A percentile compares a stretch with the other conserved stretches of the same genome.
phyloP scores from a whole-genome alignment of 1,140 invertebrate species.

The Ceratina calcarata region DNA sequence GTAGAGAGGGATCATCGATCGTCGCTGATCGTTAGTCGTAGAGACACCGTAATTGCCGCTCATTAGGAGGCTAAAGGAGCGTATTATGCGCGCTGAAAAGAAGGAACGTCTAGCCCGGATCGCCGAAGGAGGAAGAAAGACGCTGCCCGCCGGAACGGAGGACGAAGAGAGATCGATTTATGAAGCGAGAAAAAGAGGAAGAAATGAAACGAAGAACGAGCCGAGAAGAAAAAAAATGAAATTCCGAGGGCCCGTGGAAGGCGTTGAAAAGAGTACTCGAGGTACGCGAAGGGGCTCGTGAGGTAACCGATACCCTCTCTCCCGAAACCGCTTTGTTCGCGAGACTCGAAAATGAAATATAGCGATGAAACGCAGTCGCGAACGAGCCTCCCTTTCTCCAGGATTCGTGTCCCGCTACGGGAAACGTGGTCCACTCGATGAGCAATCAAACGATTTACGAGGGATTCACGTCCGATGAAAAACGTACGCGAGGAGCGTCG shows the following conservation, averaged over 20 bases:
- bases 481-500: not conserved
- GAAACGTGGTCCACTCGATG: not conserved
- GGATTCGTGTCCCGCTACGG: not conserved
- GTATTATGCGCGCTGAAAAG: constrained; percentile 68
- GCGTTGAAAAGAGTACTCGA: constrained; percentile 70
- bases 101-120: constrained; percentile 42
- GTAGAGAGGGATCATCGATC: constrained; percentile 63
- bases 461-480: not conserved
- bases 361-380: constrained; percentile 44
- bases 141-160: not conserved
- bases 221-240: not conserved
- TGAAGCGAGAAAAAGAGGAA: not conserved
- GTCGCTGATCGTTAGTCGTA: constrained; percentile 66
- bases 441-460: not conserved
- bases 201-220: constrained; percentile 9
- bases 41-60: constrained; percentile 70
- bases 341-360: constrained; percentile 63
- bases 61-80: constrained; percentile 68
- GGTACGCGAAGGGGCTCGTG: constrained; percentile 57
- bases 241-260: constrained; percentile 53
- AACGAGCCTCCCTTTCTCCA: not conserved
- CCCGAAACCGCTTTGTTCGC: constrained; percentile 60
- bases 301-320: constrained; percentile 69
- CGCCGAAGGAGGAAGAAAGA: constrained; percentile 7
- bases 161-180: not conserved